Percentiles rank a stretch among this genome's conserved stretches.
Conservation (phyloP, 1,140 invertebrate species). For the Anthonomus grandis region DNA sequence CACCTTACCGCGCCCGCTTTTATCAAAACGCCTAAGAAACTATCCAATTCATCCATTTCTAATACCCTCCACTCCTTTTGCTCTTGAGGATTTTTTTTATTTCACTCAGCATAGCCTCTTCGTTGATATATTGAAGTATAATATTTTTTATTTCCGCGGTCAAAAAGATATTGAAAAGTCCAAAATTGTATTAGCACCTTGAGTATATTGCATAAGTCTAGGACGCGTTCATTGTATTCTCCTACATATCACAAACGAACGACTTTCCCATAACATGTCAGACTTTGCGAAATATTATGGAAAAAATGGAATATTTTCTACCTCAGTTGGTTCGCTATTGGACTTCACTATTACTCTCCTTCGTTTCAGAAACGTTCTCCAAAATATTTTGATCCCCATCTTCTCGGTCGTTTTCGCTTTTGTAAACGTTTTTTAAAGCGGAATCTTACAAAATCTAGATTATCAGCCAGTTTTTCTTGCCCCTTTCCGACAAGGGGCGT, state of each 20-base stretch:
- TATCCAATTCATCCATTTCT: slow-evolving; percentile 18
- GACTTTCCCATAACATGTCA: slow-evolving; percentile 15
- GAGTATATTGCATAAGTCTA: slow-evolving; percentile 15
- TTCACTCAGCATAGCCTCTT: slow-evolving; percentile 17
- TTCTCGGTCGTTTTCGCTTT: background rate
- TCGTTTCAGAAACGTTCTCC: slow-evolving; percentile 14
- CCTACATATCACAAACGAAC: background rate
- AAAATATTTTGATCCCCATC: background rate
- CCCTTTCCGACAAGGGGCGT: background rate
- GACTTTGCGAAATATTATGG: slow-evolving; percentile 10
- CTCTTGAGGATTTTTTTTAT: slow-evolving; percentile 16
- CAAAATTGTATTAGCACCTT: slow-evolving; percentile 15
- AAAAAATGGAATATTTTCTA: slow-evolving; percentile 11
- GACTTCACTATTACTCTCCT: slow-evolving; percentile 17
- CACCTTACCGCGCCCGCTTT: slow-evolving; percentile 25
- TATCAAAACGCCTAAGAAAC: slow-evolving; percentile 10
- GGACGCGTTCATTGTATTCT: slow-evolving; percentile 17
- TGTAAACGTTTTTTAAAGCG: slow-evolving; percentile 5
- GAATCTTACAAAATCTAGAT: slow-evolving; percentile 5
- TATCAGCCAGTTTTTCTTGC: slow-evolving; percentile 1
- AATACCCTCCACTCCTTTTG: slow-evolving; percentile 10
- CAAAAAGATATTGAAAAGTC: slow-evolving; percentile 20
- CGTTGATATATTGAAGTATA: slow-evolving; percentile 12
- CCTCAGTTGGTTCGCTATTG: slow-evolving; percentile 12
- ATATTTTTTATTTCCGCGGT: slow-evolving; percentile 14